Evolutionary conservation across 2,113 vertebrate genomes (phyloP).

Genomic region (Penelope pileata): DNA sequence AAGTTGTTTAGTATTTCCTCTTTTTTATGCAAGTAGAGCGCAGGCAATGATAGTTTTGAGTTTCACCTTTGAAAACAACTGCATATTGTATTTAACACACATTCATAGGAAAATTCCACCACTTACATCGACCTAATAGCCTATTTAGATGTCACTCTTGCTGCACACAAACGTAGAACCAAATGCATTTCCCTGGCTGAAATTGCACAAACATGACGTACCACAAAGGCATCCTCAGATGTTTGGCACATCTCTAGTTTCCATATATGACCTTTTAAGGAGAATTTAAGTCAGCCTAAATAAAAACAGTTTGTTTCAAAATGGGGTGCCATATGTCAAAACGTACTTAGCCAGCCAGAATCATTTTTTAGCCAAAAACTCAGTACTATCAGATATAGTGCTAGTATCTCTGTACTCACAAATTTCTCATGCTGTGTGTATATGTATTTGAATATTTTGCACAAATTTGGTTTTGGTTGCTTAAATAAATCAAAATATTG

Average conservation of each 20-base stretch:
- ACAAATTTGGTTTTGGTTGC: background rate
- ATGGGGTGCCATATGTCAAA: background rate
- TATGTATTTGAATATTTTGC: background rate
- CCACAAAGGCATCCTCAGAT: constrained; percentile 41
- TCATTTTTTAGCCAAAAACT: background rate
- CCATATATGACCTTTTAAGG: constrained; percentile 18
- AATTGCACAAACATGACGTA: constrained; percentile 11
- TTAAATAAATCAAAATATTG: background rate
- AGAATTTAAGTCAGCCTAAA: constrained; percentile 37
- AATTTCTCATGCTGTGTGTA: background rate
- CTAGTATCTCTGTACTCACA: background rate
- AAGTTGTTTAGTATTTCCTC: constrained; percentile 35
- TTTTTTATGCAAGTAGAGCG: background rate
- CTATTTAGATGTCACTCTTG: constrained; percentile 28
- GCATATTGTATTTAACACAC: background rate
- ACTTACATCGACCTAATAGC: background rate
- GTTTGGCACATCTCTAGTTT: constrained; percentile 5
- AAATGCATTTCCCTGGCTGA: constrained; percentile 57
- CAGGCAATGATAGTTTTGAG: background rate
- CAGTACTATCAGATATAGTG: background rate
- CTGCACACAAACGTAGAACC: constrained; percentile 40
- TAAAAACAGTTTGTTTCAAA: constrained; percentile 9
- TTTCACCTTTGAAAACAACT: background rate
- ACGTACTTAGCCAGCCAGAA: background rate
- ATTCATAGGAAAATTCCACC: background rate